These are phyloP conservation scores for Gymnothorax javanicus DNA, from an alignment of 2,797 vertebrate species.

Conservation along the genomic window DNA sequence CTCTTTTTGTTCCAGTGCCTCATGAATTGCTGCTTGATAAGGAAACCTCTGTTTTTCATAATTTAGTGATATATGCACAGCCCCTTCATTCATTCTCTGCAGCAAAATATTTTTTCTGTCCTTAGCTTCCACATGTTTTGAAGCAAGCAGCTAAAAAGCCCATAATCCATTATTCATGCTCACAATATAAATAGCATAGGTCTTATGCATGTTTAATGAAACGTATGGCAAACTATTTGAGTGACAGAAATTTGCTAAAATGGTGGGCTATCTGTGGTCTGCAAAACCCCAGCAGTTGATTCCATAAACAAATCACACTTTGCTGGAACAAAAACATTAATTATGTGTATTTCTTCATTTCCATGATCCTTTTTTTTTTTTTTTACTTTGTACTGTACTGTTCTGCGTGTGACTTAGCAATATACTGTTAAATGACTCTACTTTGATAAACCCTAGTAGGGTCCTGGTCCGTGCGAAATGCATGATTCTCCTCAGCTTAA, in stretches of 20 bases:
- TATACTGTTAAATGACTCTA: neutral
- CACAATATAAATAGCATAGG: conserved; percentile 59
- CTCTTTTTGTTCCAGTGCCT: neutral
- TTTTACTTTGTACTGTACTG: neutral
- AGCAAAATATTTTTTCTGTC: conserved; percentile 33
- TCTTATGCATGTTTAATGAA: conserved; percentile 52
- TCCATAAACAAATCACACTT: conserved; percentile 2
- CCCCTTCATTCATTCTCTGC: conserved; percentile 27
- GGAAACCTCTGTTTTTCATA: conserved; percentile 24
- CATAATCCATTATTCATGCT: conserved; percentile 57
- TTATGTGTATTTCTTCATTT: neutral
- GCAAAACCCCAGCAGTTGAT: conserved; percentile 20
- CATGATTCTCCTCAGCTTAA: neutral
- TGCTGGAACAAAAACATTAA: neutral
- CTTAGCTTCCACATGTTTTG: conserved; percentile 33
- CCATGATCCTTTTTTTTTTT: neutral
- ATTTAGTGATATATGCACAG: conserved; percentile 28
- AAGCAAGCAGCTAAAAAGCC: conserved; percentile 46
- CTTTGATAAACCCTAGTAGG: neutral
- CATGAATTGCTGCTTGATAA: conserved; percentile 7
- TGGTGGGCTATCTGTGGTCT: conserved; percentile 26
- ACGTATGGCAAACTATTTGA: conserved; percentile 35
- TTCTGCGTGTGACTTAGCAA: neutral
- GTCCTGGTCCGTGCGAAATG: neutral
- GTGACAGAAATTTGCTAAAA: conserved; percentile 38